phyloP scores from a whole-genome alignment of 2,888 invertebrate genomes.

The Zygothrica quintamaculata region DNA sequence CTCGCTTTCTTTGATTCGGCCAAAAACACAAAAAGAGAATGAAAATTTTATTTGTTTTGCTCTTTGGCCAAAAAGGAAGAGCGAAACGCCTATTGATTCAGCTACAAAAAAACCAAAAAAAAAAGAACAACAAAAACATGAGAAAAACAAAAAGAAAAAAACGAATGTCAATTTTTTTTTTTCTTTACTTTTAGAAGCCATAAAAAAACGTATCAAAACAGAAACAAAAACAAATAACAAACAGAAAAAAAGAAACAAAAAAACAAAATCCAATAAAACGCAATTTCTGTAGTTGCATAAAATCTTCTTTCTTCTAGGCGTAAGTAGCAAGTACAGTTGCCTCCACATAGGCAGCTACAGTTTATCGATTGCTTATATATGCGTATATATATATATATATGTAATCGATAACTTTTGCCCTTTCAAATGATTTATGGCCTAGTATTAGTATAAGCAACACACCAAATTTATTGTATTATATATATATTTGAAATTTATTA shows the following conservation, averaged over 20 bases:
- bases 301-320: slow-evolving; percentile 36
- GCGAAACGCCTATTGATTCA: slow-evolving; percentile 23
- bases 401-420: slow-evolving; percentile 30
- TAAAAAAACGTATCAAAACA: slow-evolving; percentile 6
- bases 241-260: slow-evolving; percentile 1
- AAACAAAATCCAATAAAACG: slow-evolving; percentile 22
- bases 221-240: slow-evolving; percentile 10
- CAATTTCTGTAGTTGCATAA: slow-evolving; percentile 49
- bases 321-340: slow-evolving; percentile 50
- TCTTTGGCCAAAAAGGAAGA: slow-evolving; percentile 30
- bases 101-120: no score
- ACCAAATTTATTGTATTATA: slow-evolving; percentile 34
- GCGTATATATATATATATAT: no score
- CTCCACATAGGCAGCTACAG: slow-evolving; percentile 15
- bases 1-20: slow-evolving; percentile 53
- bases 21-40: no score
- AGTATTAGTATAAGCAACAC: slow-evolving; percentile 33
- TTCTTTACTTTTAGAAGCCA: slow-evolving; percentile 30
- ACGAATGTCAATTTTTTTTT: slow-evolving; percentile 83
- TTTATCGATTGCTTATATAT: slow-evolving; percentile 44
- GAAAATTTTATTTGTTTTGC: slow-evolving; percentile 25
- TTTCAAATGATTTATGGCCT: slow-evolving; percentile 26
- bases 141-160: no score
- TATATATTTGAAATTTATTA: slow-evolving; percentile 34
- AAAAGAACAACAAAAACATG: no score